Evolutionary conservation across 2,113 vertebrate genomes (phyloP).

Genomic region (Thomomys bottae): DNA sequence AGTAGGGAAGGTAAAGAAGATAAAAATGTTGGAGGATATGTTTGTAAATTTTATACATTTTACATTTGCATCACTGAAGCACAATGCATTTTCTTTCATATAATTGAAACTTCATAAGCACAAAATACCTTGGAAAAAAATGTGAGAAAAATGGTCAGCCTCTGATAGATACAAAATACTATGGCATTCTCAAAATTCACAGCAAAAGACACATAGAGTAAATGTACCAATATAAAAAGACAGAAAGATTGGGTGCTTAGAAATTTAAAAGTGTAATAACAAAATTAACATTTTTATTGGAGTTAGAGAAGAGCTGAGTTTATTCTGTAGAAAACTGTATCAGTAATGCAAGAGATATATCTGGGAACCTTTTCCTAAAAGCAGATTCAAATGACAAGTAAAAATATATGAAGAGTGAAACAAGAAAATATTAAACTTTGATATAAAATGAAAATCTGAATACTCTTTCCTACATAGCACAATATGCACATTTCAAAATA

Average conservation of each 20-base stretch:
- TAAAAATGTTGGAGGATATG: no score
- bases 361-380: background rate
- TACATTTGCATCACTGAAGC: background rate
- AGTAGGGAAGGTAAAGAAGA: no score
- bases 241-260: background rate
- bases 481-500: background rate
- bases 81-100: background rate
- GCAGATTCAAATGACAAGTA: background rate
- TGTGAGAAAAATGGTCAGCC: background rate
- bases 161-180: background rate
- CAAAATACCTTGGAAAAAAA: background rate
- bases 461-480: background rate
- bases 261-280: background rate
- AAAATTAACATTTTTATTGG: constrained; percentile 59
- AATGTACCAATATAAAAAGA: constrained; percentile 16
- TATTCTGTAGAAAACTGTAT: background rate
- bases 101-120: background rate
- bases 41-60: no score
- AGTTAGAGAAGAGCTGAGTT: constrained; percentile 1
- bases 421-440: background rate
- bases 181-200: background rate
- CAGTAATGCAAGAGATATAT: constrained; percentile 12
- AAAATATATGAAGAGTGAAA: background rate
- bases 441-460: background rate
- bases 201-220: background rate